phyloP scores from a whole-genome alignment of 1,140 invertebrate species.

The Trichonephila inaurata region DNA sequence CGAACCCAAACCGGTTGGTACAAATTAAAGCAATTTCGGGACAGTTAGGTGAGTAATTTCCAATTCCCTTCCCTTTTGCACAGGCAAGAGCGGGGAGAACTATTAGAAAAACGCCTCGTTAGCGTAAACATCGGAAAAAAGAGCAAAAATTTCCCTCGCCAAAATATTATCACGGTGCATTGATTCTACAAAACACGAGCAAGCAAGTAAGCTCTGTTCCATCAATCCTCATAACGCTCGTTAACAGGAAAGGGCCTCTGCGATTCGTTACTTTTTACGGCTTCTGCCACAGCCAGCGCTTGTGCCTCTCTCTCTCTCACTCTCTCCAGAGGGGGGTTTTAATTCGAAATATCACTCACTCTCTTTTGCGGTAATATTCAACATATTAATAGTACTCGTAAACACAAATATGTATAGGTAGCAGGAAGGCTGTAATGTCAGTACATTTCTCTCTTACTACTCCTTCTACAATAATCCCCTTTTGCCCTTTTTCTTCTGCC shows the following conservation, averaged over 20 bases:
- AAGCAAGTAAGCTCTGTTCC: neutral
- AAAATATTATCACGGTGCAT: constrained; percentile 48
- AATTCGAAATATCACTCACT: constrained; percentile 57
- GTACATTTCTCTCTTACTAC: constrained; percentile 3
- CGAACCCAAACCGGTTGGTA: neutral
- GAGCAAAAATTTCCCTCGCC: neutral
- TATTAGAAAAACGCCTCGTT: constrained; percentile 42
- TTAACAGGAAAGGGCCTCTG: constrained; percentile 30
- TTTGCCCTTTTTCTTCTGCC: neutral
- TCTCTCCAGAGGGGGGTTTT: constrained; percentile 15
- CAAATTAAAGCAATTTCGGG: constrained; percentile 26
- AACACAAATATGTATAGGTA: constrained; percentile 46
- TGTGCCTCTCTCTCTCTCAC: neutral
- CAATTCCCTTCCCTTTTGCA: neutral
- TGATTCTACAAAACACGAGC: constrained; percentile 39
- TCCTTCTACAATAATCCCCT: neutral
- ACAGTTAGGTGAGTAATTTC: constrained; percentile 20
- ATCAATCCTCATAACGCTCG: constrained; percentile 53
- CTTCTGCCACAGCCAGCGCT: no score
- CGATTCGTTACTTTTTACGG: constrained; percentile 49
- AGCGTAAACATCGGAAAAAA: neutral
- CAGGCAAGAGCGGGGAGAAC: neutral
- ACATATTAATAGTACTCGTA: constrained; percentile 56
- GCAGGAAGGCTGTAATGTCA: neutral
- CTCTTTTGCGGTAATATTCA: constrained; percentile 12